phyloP scores from a whole-genome alignment of 2,113 vertebrate genomes.

The Triplophysa rosa region DNA sequence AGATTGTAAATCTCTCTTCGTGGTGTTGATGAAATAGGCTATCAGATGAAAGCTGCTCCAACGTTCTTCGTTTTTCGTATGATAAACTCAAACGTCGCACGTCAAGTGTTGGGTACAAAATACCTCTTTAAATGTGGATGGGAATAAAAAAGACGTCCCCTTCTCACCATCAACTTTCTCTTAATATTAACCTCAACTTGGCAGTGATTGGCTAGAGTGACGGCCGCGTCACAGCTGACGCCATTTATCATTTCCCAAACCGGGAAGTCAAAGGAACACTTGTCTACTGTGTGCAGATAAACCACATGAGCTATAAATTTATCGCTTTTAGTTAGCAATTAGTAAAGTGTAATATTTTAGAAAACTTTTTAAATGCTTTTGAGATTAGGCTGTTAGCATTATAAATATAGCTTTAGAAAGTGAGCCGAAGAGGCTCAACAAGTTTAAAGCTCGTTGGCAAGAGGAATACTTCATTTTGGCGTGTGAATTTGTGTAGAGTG shows the following conservation, averaged over 20 bases:
- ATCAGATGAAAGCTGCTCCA: slow-evolving; percentile 3
- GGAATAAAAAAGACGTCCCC: slow-evolving; percentile 76
- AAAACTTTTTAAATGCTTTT: no score
- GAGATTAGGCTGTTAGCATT: no score
- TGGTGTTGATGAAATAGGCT: slow-evolving; percentile 14
- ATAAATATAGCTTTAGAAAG: no score
- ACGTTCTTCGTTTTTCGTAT: slow-evolving; percentile 20
- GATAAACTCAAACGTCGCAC: slow-evolving; percentile 21
- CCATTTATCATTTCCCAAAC: slow-evolving; percentile 69
- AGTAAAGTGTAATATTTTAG: no score
- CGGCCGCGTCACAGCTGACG: slow-evolving; percentile 76
- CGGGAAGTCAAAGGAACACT: slow-evolving; percentile 56
- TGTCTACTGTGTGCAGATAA: neutral
- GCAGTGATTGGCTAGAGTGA: slow-evolving; percentile 79
- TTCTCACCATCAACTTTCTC: slow-evolving; percentile 83
- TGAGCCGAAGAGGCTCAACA: no score
- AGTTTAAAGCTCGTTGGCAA: neutral
- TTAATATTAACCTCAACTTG: slow-evolving; percentile 81
- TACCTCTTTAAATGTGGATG: slow-evolving; percentile 83
- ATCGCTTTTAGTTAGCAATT: no score
- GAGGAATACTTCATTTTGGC: neutral
- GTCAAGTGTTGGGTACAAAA: slow-evolving; percentile 44
- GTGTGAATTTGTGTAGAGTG: neutral
- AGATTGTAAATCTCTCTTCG: slow-evolving; percentile 21
- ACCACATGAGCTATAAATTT: neutral